These are phyloP conservation scores for Ciconia stormi DNA, from an alignment of 2,113 vertebrate genomes.

Conservation along the genomic window DNA sequence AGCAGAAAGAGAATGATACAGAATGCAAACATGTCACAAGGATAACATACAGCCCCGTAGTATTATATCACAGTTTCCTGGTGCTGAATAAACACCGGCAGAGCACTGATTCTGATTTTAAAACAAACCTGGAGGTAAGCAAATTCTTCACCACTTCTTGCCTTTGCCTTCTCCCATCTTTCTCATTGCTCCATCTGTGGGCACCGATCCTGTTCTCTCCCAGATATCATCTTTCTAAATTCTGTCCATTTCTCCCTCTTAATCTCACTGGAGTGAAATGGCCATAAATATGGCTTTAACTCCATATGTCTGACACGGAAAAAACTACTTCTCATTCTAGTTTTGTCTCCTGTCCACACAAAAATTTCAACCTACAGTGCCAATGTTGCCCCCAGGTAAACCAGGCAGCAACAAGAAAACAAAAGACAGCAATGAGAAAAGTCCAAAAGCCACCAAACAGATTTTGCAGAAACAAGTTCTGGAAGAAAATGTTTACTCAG, in stretches of 20 bases:
- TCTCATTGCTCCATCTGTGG: background rate
- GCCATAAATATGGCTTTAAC: background rate
- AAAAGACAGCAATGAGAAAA: background rate
- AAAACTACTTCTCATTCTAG: background rate
- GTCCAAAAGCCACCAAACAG: background rate
- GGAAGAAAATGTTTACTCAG: background rate
- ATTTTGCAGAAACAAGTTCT: background rate
- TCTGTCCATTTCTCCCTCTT: background rate
- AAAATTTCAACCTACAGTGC: background rate
- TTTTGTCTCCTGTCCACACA: background rate
- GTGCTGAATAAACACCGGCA: background rate
- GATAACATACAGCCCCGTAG: background rate
- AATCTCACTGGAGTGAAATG: background rate
- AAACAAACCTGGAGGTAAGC: background rate
- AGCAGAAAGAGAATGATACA: background rate
- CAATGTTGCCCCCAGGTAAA: background rate
- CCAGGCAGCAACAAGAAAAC: background rate
- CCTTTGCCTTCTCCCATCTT: background rate
- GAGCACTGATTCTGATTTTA: background rate
- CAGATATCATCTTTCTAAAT: background rate
- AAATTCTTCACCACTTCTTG: background rate
- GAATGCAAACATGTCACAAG: background rate
- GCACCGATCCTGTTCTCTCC: fast-evolving
- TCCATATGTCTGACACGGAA: background rate
- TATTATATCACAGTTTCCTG: background rate